These are phyloP conservation scores for Smittia sp. DNA, from an alignment of 2,888 invertebrate species.

Conservation along the genomic window DNA sequence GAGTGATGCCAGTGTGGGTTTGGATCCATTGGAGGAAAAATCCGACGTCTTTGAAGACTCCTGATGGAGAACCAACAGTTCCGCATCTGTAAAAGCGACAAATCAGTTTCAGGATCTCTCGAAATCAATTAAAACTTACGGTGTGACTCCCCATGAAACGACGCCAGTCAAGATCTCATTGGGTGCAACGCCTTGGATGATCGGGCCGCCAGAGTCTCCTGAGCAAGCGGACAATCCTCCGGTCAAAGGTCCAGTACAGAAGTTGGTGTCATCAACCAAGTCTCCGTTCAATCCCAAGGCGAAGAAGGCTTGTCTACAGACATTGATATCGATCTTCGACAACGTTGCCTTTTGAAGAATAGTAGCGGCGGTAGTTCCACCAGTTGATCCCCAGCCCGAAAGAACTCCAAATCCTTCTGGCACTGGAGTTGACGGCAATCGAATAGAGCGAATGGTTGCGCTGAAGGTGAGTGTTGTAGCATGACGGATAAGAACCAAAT, in stretches of 20 bases:
- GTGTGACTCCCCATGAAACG: conserved; percentile 56
- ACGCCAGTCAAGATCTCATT: conserved; percentile 56
- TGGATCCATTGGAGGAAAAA: not conserved
- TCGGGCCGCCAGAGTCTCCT: conserved; percentile 49
- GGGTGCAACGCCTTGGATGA: conserved; percentile 48
- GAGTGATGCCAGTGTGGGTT: not conserved
- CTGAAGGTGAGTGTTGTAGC: conserved; percentile 47
- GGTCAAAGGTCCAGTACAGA: conserved; percentile 54
- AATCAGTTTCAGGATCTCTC: not conserved
- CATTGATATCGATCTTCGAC: conserved; percentile 46
- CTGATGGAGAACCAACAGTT: conserved; percentile 49
- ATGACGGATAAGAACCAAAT: conserved; percentile 57
- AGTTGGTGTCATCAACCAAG: conserved; percentile 48
- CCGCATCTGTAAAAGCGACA: conserved; percentile 48
- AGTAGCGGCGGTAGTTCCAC: conserved; percentile 44
- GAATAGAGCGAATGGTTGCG: conserved; percentile 49
- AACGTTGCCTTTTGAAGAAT: conserved; percentile 48
- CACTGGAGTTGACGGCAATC: conserved; percentile 47
- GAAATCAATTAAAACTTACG: conserved; percentile 43
- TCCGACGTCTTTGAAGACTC: conserved; percentile 52
- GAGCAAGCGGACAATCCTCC: conserved; percentile 44
- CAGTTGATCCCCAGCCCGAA: conserved; percentile 50
- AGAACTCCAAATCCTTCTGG: conserved; percentile 40
- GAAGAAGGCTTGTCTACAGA: conserved; percentile 46
- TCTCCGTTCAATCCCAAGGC: conserved; percentile 44